Conservation (phyloP, 1,140 invertebrate genomes). For the Bombus waltoni region DNA sequence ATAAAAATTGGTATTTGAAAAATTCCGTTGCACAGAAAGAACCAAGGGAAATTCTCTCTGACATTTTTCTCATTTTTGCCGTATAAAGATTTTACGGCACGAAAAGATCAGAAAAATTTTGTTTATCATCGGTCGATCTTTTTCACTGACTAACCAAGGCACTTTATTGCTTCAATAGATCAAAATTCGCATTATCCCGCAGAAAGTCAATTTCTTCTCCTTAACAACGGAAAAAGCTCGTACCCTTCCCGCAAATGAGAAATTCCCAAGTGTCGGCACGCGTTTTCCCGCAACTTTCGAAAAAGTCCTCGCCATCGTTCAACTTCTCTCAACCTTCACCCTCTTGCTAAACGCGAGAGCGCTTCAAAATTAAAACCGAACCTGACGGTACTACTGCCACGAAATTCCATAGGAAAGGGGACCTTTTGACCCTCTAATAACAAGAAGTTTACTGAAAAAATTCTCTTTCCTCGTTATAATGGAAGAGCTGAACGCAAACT, state of each 20-base stretch:
- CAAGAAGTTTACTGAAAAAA: conserved; percentile 1
- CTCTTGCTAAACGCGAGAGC: background rate
- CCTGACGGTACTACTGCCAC: background rate
- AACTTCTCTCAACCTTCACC: conserved; percentile 19
- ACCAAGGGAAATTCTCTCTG: background rate
- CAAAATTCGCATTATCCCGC: background rate
- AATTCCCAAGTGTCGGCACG: conserved; percentile 15
- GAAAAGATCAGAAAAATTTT: too few relatives aligned
- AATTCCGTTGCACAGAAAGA: background rate
- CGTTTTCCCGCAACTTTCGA: conserved; percentile 15
- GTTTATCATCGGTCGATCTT: too few relatives aligned
- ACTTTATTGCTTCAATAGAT: background rate
- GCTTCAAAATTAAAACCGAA: conserved; percentile 7
- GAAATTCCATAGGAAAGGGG: background rate
- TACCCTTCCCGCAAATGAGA: background rate
- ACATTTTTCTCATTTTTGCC: background rate
- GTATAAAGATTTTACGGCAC: background rate
- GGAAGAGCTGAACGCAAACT: too few relatives aligned
- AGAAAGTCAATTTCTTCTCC: background rate
- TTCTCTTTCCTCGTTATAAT: too few relatives aligned
- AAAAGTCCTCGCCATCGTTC: background rate
- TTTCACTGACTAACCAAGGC: too few relatives aligned
- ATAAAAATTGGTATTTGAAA: background rate
- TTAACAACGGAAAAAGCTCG: background rate
- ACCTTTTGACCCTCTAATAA: background rate